Percentiles rank a stretch among this genome's conserved stretches.
Evolutionary conservation across 2,113 vertebrate genomes (phyloP).

Genomic region (Paedocypris sp.): DNA sequence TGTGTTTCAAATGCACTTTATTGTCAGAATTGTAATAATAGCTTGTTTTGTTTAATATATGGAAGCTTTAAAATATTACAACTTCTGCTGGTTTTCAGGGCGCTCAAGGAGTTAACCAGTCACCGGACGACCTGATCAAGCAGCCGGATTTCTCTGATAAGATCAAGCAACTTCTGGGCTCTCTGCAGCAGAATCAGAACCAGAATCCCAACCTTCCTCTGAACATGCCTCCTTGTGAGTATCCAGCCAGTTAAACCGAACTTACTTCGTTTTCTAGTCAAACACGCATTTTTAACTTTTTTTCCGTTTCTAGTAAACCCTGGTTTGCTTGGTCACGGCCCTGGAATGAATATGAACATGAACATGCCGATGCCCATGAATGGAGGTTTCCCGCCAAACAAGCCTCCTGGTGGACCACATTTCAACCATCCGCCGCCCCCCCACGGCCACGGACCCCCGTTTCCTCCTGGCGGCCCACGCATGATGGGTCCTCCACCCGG

Average conservation of each 20-base stretch:
- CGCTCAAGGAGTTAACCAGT: conserved; percentile 68
- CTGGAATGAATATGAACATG: conserved; percentile 61
- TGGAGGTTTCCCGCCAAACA: conserved; percentile 74
- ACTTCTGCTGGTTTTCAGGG: conserved; percentile 43
- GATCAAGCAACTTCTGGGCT: conserved; percentile 81
- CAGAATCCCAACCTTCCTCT: conserved; percentile 40
- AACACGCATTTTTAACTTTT: background rate
- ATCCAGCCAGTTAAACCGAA: background rate
- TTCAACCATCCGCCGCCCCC: conserved; percentile 68
- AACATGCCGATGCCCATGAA: conserved; percentile 71
- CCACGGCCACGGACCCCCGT: conserved; percentile 65
- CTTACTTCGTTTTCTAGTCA: background rate
- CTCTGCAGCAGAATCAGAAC: conserved; percentile 63
- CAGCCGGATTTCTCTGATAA: conserved; percentile 86
- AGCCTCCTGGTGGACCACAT: conserved; percentile 63
- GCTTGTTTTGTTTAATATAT: no score
- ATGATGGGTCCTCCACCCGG: conserved; percentile 79
- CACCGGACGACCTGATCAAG: conserved; percentile 80
- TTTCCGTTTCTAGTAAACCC: conserved; percentile 51
- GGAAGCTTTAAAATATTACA: background rate
- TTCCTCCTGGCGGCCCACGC: conserved; percentile 55
- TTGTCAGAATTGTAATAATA: no score
- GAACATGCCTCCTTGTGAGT: conserved; percentile 54
- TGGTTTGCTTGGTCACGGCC: conserved; percentile 69
- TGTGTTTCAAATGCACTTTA: no score